A percentile compares a stretch with the other conserved stretches of the same genome.
These are phyloP conservation scores for Drosophila quadrilineata DNA, from an alignment of 1,140 invertebrate genomes.

Conservation along the genomic window DNA sequence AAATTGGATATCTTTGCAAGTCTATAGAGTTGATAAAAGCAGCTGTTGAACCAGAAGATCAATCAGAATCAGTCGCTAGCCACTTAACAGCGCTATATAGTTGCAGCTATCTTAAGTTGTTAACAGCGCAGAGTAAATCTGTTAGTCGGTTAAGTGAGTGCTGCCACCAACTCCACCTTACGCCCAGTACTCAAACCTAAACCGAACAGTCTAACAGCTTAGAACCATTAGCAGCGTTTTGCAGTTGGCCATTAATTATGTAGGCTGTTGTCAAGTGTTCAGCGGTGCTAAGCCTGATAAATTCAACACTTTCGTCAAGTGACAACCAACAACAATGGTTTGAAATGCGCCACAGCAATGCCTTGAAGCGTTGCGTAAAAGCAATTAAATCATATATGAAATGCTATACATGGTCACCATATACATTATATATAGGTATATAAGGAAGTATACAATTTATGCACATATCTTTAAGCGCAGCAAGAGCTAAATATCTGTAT, in stretches of 20 bases:
- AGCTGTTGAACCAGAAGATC: too few relatives aligned
- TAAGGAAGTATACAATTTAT: neutral
- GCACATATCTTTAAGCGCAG: neutral
- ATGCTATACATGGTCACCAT: conserved; percentile 1
- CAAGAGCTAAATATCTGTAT: conserved; percentile 8
- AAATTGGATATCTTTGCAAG: too few relatives aligned
- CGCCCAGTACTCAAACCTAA: neutral
- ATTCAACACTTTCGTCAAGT: conserved; percentile 46
- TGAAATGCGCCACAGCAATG: conserved; percentile 10
- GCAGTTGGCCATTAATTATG: conserved; percentile 34
- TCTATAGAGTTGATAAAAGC: too few relatives aligned
- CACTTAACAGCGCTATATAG: too few relatives aligned
- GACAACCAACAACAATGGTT: conserved; percentile 1
- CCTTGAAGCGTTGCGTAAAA: conserved; percentile 28
- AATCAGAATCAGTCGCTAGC: too few relatives aligned
- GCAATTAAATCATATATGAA: conserved; percentile 52
- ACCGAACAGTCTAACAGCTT: neutral
- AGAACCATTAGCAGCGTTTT: conserved; percentile 14
- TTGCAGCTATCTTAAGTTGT: too few relatives aligned
- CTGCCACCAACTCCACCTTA: too few relatives aligned
- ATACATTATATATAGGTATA: conserved; percentile 16
- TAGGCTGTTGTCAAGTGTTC: conserved; percentile 19
- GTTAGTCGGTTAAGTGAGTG: neutral
- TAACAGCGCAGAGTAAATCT: neutral
- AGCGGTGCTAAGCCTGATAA: conserved; percentile 57